These are phyloP conservation scores for Hypocryptadius cinnamomeus DNA, from an alignment of 2,113 vertebrate genomes.

Conservation along the genomic window DNA sequence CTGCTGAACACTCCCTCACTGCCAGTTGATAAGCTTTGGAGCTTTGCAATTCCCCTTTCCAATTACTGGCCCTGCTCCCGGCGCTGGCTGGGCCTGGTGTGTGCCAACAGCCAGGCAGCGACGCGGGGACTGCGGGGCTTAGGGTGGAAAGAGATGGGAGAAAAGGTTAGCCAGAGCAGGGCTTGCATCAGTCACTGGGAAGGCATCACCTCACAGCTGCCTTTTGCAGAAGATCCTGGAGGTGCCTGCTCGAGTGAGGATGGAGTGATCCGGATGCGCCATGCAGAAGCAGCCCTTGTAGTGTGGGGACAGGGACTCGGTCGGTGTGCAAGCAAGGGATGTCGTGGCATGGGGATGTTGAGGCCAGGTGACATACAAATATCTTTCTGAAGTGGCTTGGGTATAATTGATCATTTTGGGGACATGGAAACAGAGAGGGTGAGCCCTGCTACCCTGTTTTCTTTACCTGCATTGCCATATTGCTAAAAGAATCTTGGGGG, in stretches of 20 bases:
- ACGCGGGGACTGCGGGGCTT: accelerated
- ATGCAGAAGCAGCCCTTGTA: accelerated
- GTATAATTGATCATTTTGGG: neutral
- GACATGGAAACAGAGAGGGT: neutral
- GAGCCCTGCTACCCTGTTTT: neutral
- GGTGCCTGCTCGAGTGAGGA: accelerated
- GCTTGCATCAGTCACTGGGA: neutral
- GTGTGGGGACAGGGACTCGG: neutral
- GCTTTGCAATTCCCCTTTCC: conserved; percentile 46
- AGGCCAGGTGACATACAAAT: neutral
- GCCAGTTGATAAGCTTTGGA: conserved; percentile 29
- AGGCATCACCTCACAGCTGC: neutral
- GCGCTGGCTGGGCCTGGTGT: neutral
- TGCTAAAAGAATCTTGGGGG: neutral
- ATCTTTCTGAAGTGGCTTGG: neutral
- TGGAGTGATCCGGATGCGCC: accelerated
- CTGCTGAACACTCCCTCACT: neutral
- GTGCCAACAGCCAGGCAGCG: neutral
- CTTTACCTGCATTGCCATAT: neutral
- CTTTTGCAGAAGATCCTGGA: neutral
- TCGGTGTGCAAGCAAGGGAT: accelerated
- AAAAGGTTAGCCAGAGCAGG: neutral
- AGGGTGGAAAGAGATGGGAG: neutral
- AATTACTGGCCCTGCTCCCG: neutral
- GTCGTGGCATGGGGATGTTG: neutral